Evolutionary conservation across 2,113 vertebrate species (phyloP).

Genomic region (Hyperoodon ampullatus): DNA sequence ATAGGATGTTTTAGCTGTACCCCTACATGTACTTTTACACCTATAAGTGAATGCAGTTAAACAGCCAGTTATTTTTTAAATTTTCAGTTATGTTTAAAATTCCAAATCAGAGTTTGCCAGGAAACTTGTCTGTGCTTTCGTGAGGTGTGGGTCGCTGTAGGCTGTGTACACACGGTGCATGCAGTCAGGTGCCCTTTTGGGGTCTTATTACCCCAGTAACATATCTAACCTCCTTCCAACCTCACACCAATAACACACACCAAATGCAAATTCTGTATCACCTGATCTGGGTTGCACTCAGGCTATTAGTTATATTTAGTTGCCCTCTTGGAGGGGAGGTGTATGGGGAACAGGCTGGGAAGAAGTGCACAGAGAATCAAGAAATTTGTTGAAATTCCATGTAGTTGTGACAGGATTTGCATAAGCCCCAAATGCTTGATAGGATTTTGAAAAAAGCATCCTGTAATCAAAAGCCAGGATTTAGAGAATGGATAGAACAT

Average conservation of each 20-base stretch:
- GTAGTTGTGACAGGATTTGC: neutral
- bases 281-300: neutral
- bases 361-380: neutral
- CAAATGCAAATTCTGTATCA: neutral
- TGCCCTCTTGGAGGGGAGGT: neutral
- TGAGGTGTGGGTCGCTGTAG: neutral
- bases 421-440: slow-evolving; percentile 68
- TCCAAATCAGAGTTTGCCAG: neutral
- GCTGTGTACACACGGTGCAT: rapidly evolving
- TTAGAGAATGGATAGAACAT: slow-evolving; percentile 68
- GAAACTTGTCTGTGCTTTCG: neutral
- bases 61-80: slow-evolving; percentile 33
- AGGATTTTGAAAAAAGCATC: slow-evolving; percentile 61
- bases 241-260: neutral
- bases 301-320: neutral
- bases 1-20: neutral
- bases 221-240: neutral
- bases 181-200: neutral
- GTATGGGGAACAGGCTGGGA: neutral
- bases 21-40: neutral
- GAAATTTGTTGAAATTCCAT: neutral
- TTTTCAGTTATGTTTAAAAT: neutral
- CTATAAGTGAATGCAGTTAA: slow-evolving; percentile 23
- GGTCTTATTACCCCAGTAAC: neutral
- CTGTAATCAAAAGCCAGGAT: slow-evolving; percentile 77